Evolutionary conservation across 1,140 invertebrate species (phyloP).

Genomic region (Drosophila seguyi): DNA sequence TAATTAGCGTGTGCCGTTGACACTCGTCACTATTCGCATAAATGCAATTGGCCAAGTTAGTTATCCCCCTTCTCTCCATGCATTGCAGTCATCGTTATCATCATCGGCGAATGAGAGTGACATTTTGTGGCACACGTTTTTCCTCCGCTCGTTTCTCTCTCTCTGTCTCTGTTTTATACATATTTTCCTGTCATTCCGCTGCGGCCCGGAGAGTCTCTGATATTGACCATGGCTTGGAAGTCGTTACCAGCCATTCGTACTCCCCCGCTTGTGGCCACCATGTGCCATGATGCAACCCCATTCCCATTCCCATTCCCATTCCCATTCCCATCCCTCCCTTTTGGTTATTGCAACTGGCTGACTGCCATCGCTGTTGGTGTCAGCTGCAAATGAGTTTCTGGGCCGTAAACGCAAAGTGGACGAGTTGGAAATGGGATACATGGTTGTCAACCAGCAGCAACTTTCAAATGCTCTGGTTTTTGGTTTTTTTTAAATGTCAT

Average conservation of each 20-base stretch:
- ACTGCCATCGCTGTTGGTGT: constrained; percentile 57
- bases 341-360: constrained; percentile 36
- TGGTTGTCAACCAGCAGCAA: constrained; percentile 10
- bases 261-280: constrained; percentile 7
- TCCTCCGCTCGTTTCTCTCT: constrained; percentile 17
- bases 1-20: constrained; percentile 73
- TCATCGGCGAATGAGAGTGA: constrained; percentile 66
- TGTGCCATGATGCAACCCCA: background rate
- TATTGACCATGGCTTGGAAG: constrained; percentile 34
- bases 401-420: constrained; percentile 38
- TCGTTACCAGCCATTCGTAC: constrained; percentile 20
- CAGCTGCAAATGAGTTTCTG: constrained; percentile 75
- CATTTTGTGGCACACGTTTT: constrained; percentile 75
- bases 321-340: background rate
- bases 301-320: background rate
- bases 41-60: constrained; percentile 40
- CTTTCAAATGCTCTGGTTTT: constrained; percentile 17
- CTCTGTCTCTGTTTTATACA: constrained; percentile 24
- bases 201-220: constrained; percentile 22
- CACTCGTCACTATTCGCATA: constrained; percentile 47
- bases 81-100: constrained; percentile 9
- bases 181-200: constrained; percentile 11
- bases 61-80: background rate
- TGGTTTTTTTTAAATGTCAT: background rate
- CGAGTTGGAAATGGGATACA: constrained; percentile 20